Evolutionary conservation across 2,888 invertebrate species (phyloP).

Genomic region (Apodemia duryi): DNA sequence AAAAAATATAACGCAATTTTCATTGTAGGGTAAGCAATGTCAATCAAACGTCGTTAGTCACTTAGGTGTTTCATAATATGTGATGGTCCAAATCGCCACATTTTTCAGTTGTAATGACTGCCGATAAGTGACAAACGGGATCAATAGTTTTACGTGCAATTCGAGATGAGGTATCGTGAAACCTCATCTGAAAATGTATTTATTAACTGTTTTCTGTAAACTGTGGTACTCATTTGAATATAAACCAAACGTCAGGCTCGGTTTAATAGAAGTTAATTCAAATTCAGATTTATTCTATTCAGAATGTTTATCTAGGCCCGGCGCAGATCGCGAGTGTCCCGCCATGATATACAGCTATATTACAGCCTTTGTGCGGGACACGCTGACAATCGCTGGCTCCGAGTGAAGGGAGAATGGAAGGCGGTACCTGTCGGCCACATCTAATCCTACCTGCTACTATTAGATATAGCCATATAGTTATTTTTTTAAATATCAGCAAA

Average conservation of each 20-base stretch:
- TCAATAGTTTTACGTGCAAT: no score
- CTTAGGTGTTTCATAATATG: no score
- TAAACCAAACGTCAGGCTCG: slow-evolving; percentile 33
- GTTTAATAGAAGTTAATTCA: slow-evolving; percentile 29
- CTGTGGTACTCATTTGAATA: slow-evolving; percentile 36
- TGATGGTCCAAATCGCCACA: no score
- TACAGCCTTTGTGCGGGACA: slow-evolving; percentile 13
- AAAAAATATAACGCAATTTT: no score
- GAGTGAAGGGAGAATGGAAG: slow-evolving; percentile 11
- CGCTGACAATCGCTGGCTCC: background rate
- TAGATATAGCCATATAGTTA: background rate
- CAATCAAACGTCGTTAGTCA: no score
- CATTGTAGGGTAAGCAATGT: no score
- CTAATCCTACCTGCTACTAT: background rate
- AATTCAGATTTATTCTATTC: slow-evolving; percentile 34
- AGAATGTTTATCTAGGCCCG: slow-evolving; percentile 20
- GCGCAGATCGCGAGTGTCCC: slow-evolving; percentile 17
- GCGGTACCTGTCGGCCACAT: background rate
- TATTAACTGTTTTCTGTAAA: background rate
- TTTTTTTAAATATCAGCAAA: background rate
- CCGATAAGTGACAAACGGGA: no score
- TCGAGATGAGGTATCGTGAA: no score
- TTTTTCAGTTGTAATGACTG: no score
- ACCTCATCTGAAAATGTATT: background rate
- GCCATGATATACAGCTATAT: slow-evolving; percentile 20